Evolutionary conservation across 2,888 invertebrate species (phyloP).

Genomic region (Dysmachus trigonus): DNA sequence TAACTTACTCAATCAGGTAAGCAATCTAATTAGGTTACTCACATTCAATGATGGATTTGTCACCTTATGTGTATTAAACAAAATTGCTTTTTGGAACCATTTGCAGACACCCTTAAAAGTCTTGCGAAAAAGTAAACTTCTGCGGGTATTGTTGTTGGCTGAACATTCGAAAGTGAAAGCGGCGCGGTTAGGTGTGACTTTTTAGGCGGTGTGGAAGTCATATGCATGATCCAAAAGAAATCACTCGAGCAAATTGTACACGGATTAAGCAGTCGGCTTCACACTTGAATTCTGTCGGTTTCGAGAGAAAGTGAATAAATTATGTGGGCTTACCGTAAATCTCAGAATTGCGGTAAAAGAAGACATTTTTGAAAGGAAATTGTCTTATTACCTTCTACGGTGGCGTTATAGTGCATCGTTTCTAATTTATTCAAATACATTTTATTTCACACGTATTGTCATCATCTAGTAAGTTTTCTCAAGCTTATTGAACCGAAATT

Average conservation of each 20-base stretch:
- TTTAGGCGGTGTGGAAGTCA: not conserved
- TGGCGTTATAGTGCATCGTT: not conserved
- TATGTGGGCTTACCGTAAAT: not conserved
- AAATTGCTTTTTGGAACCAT: not conserved
- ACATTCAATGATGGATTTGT: not conserved
- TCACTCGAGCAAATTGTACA: not conserved
- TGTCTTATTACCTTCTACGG: not conserved
- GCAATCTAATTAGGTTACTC: conserved; percentile 40
- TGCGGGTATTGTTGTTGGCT: not conserved
- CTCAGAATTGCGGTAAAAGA: not conserved
- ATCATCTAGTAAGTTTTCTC: not conserved
- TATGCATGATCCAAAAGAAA: not conserved
- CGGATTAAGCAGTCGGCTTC: not conserved
- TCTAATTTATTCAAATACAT: not conserved
- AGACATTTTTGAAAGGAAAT: not conserved
- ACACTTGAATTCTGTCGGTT: not conserved
- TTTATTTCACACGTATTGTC: not conserved
- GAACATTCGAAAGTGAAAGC: conserved; percentile 24
- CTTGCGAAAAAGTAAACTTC: not conserved
- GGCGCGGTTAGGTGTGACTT: not conserved
- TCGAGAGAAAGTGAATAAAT: conserved; percentile 25
- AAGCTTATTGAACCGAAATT: not conserved
- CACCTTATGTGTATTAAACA: not conserved
- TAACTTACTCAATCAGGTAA: conserved; percentile 37
- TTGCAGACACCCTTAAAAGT: not conserved